Percentiles rank a stretch among this genome's conserved stretches.
Evolutionary conservation across 2,888 invertebrate genomes (phyloP).

Genomic region (Dasypolia templi): DNA sequence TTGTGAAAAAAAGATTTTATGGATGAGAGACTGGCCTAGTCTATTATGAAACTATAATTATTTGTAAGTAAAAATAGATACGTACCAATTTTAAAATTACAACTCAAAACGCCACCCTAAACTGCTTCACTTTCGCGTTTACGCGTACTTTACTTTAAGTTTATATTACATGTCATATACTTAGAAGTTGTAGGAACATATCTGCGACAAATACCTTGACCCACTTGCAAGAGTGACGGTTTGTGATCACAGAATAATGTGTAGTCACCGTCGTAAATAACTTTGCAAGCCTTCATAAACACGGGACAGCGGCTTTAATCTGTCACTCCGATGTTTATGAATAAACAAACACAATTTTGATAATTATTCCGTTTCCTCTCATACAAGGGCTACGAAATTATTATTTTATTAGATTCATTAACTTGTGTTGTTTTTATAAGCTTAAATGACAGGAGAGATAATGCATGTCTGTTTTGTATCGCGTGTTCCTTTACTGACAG

Average conservation of each 20-base stretch:
- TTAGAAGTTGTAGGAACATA: slow-evolving; percentile 49
- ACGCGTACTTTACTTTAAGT: slow-evolving; percentile 32
- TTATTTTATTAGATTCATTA: slow-evolving; percentile 48
- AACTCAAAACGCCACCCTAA: no score
- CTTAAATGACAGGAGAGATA: slow-evolving; percentile 36
- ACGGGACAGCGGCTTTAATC: slow-evolving; percentile 62
- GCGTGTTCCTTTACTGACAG: neutral
- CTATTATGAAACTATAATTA: no score
- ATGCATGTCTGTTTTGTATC: slow-evolving; percentile 24
- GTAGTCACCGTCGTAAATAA: slow-evolving; percentile 67
- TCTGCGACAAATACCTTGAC: slow-evolving; percentile 65
- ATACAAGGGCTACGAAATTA: slow-evolving; percentile 41
- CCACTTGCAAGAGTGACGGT: slow-evolving; percentile 58
- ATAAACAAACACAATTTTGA: slow-evolving; percentile 64
- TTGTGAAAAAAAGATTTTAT: no score
- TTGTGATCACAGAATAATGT: slow-evolving; percentile 62
- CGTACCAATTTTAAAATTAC: no score
- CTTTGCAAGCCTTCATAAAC: slow-evolving; percentile 68
- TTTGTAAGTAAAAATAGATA: no score
- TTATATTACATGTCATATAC: slow-evolving; percentile 46
- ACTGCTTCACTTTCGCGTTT: no score
- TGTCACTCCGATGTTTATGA: slow-evolving; percentile 60
- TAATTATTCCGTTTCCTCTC: slow-evolving; percentile 53
- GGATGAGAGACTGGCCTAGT: no score
- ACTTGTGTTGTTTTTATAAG: slow-evolving; percentile 31